phyloP scores from a whole-genome alignment of 2,888 invertebrate genomes.

The Aplocera efformata region DNA sequence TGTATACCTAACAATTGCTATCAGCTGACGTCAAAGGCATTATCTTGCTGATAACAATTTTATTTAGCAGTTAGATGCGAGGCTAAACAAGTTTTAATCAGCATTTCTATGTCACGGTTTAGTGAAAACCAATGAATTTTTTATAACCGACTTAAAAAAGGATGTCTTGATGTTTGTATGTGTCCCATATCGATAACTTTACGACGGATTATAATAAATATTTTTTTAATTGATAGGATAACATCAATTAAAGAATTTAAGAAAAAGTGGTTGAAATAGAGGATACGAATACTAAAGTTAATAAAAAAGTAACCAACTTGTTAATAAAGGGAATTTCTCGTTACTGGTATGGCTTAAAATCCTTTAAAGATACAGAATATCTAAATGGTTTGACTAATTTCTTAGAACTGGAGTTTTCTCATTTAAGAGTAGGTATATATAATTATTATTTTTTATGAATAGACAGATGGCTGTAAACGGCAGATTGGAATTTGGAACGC shows the following conservation, averaged over 20 bases:
- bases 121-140: constrained; percentile 18
- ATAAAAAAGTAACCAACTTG: no score
- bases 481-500: constrained; percentile 28
- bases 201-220: no score
- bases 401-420: constrained; percentile 18
- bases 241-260: no score
- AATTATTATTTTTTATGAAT: constrained; percentile 51
- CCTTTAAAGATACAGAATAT: no score
- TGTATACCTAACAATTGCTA: constrained; percentile 44
- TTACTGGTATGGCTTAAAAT: no score
- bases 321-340: no score
- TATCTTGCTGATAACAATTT: constrained; percentile 67
- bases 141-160: no score
- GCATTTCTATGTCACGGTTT: constrained; percentile 5
- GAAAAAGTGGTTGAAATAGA: no score
- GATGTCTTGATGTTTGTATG: no score
- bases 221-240: no score
- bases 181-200: no score
- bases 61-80: constrained; percentile 43
- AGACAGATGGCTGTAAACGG: constrained; percentile 41
- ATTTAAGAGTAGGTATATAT: constrained; percentile 17
- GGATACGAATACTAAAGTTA: no score
- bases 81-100: constrained; percentile 54
- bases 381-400: background rate
- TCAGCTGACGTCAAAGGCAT: constrained; percentile 52